A percentile compares a stretch with the other conserved stretches of the same genome.
Conservation (phyloP, 2,888 invertebrate species). For the Oligia latruncula region DNA sequence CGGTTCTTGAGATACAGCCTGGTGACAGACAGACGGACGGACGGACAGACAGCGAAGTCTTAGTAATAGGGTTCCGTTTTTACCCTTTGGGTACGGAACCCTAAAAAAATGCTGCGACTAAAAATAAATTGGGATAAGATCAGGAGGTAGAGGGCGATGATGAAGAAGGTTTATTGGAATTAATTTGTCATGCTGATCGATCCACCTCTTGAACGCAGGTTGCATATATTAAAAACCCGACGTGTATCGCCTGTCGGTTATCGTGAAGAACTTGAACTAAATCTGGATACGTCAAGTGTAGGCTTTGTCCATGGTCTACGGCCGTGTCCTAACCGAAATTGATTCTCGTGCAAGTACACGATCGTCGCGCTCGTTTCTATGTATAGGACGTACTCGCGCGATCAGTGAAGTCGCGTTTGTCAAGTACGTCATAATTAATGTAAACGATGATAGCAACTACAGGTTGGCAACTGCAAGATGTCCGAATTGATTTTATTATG, state of each 20-base stretch:
- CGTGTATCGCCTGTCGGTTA: neutral
- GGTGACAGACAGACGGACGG: too few species aligned
- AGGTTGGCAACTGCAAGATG: too few species aligned
- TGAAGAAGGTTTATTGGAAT: neutral
- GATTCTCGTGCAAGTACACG: neutral
- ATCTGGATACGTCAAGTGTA: neutral
- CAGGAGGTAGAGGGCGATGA: neutral
- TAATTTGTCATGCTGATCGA: neutral
- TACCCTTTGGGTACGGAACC: too few species aligned
- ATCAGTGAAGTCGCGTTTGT: neutral
- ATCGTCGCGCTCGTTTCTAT: neutral
- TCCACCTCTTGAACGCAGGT: neutral
- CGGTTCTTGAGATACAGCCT: too few species aligned
- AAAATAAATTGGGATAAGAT: neutral
- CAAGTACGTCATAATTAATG: too few species aligned
- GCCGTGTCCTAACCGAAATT: neutral
- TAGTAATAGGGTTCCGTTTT: too few species aligned
- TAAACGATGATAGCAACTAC: too few species aligned
- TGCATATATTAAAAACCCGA: neutral
- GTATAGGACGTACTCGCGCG: neutral
- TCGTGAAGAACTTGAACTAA: neutral
- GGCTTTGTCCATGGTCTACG: neutral
- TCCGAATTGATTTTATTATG: too few species aligned
- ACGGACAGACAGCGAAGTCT: too few species aligned
- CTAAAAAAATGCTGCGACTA: neutral